Evolutionary conservation across 2,797 vertebrate species (phyloP).

Genomic region (Euthynnus affinis): DNA sequence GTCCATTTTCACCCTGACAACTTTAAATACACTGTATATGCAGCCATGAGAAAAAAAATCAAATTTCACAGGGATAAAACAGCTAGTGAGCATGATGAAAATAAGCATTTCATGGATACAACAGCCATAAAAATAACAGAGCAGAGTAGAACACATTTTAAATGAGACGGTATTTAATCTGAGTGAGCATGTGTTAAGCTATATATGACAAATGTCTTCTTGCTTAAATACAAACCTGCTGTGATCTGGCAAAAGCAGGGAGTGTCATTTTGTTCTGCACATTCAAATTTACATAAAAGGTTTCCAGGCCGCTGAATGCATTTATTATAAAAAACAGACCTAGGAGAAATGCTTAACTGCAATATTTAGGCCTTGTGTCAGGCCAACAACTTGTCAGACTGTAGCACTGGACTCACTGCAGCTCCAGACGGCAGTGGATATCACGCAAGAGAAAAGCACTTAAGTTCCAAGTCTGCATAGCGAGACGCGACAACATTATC

Average conservation of each 20-base stretch:
- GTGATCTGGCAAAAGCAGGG: not conserved
- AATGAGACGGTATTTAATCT: not conserved
- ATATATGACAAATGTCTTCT: not conserved
- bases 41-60: not conserved
- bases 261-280: constrained; percentile 5
- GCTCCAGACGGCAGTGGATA: constrained; percentile 39
- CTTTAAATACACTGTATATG: not conserved
- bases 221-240: constrained; percentile 9
- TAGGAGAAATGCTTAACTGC: constrained; percentile 37
- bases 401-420: constrained; percentile 20
- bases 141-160: not conserved
- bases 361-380: constrained; percentile 52
- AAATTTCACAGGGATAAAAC: not conserved
- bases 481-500: constrained; percentile 11
- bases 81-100: not conserved
- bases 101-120: not conserved
- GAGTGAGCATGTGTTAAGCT: not conserved
- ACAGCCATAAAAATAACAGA: not conserved
- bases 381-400: constrained; percentile 42
- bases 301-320: constrained; percentile 32
- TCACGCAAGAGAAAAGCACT: constrained; percentile 49
- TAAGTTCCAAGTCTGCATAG: constrained; percentile 33
- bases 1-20: constrained; percentile 27
- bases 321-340: constrained; percentile 34
- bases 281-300: constrained; percentile 20